Percentiles rank a stretch among this genome's conserved stretches.
phyloP scores from a whole-genome alignment of 1,140 invertebrate genomes.

The Aphidius ervi region DNA sequence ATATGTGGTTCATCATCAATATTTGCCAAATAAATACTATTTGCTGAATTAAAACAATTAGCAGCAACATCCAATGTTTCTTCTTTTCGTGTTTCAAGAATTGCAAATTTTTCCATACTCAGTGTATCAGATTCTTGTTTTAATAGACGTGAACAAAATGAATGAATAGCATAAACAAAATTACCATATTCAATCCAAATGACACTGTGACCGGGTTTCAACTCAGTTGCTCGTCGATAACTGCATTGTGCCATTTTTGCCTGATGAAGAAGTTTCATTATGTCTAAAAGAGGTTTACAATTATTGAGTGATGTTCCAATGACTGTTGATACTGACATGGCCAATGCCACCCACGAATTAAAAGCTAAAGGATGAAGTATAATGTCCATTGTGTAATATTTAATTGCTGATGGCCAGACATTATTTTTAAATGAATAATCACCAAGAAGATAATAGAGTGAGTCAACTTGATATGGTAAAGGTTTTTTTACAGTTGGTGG shows the following conservation, averaged over 20 bases:
- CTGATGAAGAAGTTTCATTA: constrained; percentile 68
- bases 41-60: constrained; percentile 72
- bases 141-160: constrained; percentile 78
- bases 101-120: constrained; percentile 73
- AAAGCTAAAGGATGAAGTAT: constrained; percentile 72
- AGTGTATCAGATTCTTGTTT: constrained; percentile 74
- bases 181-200: constrained; percentile 87
- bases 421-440: constrained; percentile 93
- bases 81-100: constrained; percentile 71
- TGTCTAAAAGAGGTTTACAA: constrained; percentile 60
- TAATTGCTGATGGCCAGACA: constrained; percentile 68
- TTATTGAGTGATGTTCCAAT: constrained; percentile 81
- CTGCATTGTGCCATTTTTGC: constrained; percentile 70
- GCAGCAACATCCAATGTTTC: constrained; percentile 72
- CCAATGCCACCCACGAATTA: constrained; percentile 89
- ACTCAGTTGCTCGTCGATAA: constrained; percentile 70
- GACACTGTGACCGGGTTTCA: constrained; percentile 67
- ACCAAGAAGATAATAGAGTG: constrained; percentile 83
- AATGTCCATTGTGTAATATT: constrained; percentile 81
- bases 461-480: constrained; percentile 58
- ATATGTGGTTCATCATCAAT: constrained; percentile 47
- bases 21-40: constrained; percentile 55
- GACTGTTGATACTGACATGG: constrained; percentile 73
- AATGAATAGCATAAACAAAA: constrained; percentile 81
- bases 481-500: constrained; percentile 52